phyloP scores from a whole-genome alignment of 2,797 vertebrate genomes.

The Hemitrygon akajei region DNA sequence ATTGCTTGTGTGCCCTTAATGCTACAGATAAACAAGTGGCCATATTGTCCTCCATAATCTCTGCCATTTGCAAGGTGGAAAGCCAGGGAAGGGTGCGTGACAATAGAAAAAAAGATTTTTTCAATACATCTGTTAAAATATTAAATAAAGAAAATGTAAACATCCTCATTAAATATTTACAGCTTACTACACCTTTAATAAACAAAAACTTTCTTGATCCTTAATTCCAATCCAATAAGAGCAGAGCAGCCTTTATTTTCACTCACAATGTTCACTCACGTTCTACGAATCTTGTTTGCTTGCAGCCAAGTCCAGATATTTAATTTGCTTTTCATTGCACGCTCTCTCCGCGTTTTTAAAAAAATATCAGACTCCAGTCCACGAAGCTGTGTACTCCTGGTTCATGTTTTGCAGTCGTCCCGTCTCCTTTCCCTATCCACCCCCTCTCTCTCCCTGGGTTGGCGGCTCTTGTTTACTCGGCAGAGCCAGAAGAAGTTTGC shows the following conservation, averaged over 20 bases:
- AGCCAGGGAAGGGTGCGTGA: neutral
- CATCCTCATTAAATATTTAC: neutral
- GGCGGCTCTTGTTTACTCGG: conserved; percentile 31
- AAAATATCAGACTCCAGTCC: neutral
- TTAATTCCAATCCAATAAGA: neutral
- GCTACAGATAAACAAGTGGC: too few relatives aligned
- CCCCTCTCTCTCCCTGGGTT: neutral
- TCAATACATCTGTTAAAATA: too few relatives aligned
- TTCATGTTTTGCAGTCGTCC: conserved; percentile 8
- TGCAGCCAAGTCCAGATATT: neutral
- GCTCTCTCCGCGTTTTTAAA: neutral
- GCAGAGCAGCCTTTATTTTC: neutral
- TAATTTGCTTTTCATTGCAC: neutral
- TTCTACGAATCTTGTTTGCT: neutral
- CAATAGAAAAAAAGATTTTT: neutral
- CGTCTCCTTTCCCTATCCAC: neutral
- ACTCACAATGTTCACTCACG: neutral
- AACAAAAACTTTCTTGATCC: neutral
- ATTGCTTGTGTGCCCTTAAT: too few relatives aligned
- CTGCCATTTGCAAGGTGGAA: neutral
- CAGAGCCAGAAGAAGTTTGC: conserved; percentile 34
- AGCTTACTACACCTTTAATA: neutral
- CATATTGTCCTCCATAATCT: too few relatives aligned
- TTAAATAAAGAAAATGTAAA: neutral
- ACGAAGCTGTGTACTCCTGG: neutral